Conservation (phyloP, 2,888 invertebrate genomes). For the Sarcophaga caerulescens region DNA sequence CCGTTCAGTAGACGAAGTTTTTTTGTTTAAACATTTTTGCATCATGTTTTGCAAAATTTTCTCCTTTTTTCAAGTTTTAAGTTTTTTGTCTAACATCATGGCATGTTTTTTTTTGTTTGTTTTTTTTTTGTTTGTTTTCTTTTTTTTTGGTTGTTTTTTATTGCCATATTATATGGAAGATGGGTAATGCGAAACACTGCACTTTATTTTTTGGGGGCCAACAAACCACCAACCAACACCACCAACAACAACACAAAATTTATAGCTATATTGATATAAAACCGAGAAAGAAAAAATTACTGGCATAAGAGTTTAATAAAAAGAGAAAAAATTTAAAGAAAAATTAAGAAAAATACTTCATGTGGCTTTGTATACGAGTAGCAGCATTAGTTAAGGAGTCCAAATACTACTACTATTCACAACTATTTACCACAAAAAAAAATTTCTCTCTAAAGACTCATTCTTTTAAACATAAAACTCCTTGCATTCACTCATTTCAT, state of each 20-base stretch:
- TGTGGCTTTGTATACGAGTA: conserved; percentile 25
- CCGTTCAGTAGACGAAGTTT: neutral
- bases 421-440: conserved; percentile 35
- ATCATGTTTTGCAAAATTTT: neutral
- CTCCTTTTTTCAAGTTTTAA: neutral
- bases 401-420: neutral
- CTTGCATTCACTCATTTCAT: neutral
- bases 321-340: neutral
- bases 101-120: neutral
- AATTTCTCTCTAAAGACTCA: conserved; percentile 35
- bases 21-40: neutral
- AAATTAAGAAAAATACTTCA: conserved; percentile 17
- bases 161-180: neutral
- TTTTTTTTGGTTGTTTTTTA: neutral
- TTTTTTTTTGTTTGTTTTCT: neutral
- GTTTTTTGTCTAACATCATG: neutral
- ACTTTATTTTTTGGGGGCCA: neutral
- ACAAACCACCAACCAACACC: neutral
- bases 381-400: conserved; percentile 44
- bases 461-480: neutral
- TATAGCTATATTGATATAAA: conserved; percentile 23
- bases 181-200: neutral
- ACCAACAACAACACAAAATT: neutral
- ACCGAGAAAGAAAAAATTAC: neutral
- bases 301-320: conserved; percentile 21